Percentiles rank a stretch among this genome's conserved stretches.
Evolutionary conservation across 1,140 invertebrate genomes (phyloP).

Genomic region (Formica exsecta): DNA sequence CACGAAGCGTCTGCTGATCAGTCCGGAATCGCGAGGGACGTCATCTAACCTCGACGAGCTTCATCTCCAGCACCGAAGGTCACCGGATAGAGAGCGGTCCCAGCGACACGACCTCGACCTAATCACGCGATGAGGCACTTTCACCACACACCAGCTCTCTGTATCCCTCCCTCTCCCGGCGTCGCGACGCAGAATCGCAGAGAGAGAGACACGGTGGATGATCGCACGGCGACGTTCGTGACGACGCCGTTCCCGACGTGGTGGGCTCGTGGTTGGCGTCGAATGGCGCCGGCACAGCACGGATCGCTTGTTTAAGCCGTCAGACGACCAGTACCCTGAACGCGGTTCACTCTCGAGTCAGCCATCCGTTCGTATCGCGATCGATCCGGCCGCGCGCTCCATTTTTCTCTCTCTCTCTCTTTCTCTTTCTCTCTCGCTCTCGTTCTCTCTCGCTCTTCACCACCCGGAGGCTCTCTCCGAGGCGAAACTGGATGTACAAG

Average conservation of each 20-base stretch:
- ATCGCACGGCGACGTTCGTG: conserved; percentile 20
- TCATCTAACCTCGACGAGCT: conserved; percentile 47
- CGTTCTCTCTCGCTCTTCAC: conserved; percentile 27
- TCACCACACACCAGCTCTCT: conserved; percentile 67
- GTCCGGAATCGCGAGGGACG: conserved; percentile 43
- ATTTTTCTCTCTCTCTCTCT: conserved; percentile 75
- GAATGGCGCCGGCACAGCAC: conserved; percentile 35
- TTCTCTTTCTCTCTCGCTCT: conserved; percentile 36
- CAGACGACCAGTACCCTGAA: conserved; percentile 33
- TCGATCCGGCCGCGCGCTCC: conserved; percentile 83
- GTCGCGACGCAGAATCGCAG: conserved; percentile 56
- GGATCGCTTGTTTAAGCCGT: conserved; percentile 6
- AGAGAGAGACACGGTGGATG: conserved; percentile 28
- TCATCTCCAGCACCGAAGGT: conserved; percentile 53
- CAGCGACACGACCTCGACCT: conserved; percentile 72
- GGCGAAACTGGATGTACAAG: conserved; percentile 5
- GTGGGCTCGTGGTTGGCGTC: conserved; percentile 23
- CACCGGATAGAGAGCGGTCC: conserved; percentile 36
- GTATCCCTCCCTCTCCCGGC: conserved; percentile 16
- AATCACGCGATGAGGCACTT: conserved; percentile 70
- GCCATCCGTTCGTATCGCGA: conserved; percentile 81
- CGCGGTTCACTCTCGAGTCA: conserved; percentile 68
- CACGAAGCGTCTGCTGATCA: conserved; percentile 11
- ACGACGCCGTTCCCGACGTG: conserved; percentile 22
- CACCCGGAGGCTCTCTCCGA: neutral